phyloP scores from a whole-genome alignment of 2,113 vertebrate species.

The Gadus chalcogrammus region DNA sequence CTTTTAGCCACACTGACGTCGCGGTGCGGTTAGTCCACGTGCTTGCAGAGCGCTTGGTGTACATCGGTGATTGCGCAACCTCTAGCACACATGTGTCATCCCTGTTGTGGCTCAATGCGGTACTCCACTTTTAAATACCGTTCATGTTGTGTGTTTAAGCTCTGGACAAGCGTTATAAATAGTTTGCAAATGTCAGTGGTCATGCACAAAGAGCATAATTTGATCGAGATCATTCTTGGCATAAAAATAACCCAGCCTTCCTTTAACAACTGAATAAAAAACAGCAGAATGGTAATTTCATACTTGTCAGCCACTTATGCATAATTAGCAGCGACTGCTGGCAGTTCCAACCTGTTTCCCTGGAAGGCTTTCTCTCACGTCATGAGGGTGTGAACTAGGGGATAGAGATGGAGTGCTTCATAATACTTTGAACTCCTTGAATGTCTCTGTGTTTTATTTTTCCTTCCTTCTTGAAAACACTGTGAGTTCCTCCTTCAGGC shows the following conservation, averaged over 20 bases:
- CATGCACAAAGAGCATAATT: slow-evolving; percentile 2
- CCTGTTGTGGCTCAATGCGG: not conserved
- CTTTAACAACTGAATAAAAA: slow-evolving; percentile 11
- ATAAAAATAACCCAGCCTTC: not conserved
- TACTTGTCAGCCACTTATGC: slow-evolving; percentile 8
- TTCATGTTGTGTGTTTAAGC: not conserved
- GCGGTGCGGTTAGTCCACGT: not conserved
- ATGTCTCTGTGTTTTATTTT: too few relatives aligned
- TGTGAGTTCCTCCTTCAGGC: too few relatives aligned
- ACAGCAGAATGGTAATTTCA: slow-evolving; percentile 17
- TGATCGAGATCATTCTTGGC: not conserved
- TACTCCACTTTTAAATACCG: not conserved
- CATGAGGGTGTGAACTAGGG: not conserved
- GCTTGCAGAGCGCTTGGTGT: not conserved
- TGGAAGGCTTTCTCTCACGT: not conserved
- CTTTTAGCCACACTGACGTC: slow-evolving; percentile 19
- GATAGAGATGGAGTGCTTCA: not conserved
- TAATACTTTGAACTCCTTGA: too few relatives aligned
- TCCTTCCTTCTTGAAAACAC: too few relatives aligned
- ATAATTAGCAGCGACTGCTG: slow-evolving; percentile 4
- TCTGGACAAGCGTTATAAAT: not conserved
- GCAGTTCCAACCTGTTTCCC: not conserved
- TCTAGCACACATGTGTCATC: not conserved
- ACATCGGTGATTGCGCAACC: slow-evolving; percentile 2
- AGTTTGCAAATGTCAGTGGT: not conserved